A percentile compares a stretch with the other conserved stretches of the same genome.
Evolutionary conservation across 2,888 invertebrate species (phyloP).

Genomic region (Sarcophaga carnaria): DNA sequence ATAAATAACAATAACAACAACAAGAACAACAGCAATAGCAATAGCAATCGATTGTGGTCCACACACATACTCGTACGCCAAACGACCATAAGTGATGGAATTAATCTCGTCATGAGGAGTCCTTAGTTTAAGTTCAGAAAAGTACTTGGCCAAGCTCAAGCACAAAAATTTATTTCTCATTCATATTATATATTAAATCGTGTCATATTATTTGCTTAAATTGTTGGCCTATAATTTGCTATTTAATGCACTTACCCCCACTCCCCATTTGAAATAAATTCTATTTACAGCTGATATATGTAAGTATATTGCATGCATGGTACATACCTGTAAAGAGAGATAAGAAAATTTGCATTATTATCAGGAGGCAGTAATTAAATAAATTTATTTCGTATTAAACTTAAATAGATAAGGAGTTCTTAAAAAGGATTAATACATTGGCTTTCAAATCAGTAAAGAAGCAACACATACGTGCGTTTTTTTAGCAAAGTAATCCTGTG

Average conservation of each 20-base stretch:
- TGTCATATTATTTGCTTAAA: neutral
- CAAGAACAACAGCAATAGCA: neutral
- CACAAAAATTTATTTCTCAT: too few relatives aligned
- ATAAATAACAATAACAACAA: neutral
- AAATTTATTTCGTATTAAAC: neutral
- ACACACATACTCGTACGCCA: too few relatives aligned
- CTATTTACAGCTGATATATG: too few relatives aligned
- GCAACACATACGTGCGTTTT: too few relatives aligned
- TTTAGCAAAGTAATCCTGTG: too few relatives aligned
- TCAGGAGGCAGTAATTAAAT: neutral
- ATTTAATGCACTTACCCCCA: neutral
- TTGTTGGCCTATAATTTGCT: neutral
- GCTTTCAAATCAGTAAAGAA: too few relatives aligned
- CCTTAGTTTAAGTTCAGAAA: too few relatives aligned
- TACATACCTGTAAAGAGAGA: neutral
- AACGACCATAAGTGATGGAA: neutral
- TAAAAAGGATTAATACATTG: too few relatives aligned
- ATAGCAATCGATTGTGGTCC: neutral
- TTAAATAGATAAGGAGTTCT: too few relatives aligned
- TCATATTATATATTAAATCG: too few relatives aligned
- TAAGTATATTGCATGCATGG: neutral
- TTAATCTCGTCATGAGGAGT: neutral
- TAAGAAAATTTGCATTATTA: neutral
- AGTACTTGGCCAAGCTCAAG: too few relatives aligned
- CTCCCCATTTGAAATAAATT: neutral